Conservation (phyloP, 2,113 vertebrate species). For the Thalassarche chlororhynchos region DNA sequence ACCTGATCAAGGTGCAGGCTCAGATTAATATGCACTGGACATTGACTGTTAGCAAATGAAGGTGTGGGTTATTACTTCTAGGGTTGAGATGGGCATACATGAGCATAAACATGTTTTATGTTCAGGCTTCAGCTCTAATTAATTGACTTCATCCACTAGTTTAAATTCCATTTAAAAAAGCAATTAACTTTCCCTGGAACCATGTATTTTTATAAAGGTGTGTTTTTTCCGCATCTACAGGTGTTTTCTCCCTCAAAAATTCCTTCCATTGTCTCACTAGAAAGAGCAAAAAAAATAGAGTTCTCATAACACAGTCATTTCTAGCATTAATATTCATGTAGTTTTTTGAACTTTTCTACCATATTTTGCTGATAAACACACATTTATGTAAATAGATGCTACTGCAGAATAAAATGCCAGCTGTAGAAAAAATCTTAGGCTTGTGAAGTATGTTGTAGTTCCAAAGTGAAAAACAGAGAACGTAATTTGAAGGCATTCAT, state of each 20-base stretch:
- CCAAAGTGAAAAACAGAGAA: background rate
- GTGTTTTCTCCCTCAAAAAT: background rate
- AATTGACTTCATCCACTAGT: background rate
- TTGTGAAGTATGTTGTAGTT: background rate
- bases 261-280: background rate
- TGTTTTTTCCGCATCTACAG: background rate
- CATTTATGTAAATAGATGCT: background rate
- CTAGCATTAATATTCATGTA: background rate
- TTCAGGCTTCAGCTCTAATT: background rate
- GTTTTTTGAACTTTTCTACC: background rate
- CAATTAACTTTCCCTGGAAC: background rate
- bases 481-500: background rate
- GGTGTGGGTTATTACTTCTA: background rate
- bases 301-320: background rate
- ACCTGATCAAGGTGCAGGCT: background rate
- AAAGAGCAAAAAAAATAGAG: background rate
- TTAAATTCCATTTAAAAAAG: background rate
- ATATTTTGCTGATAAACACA: background rate
- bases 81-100: background rate
- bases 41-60: background rate
- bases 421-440: background rate
- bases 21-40: background rate
- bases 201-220: background rate
- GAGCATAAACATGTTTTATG: background rate
- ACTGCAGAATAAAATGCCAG: background rate